These are phyloP conservation scores for Sebastolobus altivelis DNA, from an alignment of 2,797 vertebrate species.

Conservation along the genomic window DNA sequence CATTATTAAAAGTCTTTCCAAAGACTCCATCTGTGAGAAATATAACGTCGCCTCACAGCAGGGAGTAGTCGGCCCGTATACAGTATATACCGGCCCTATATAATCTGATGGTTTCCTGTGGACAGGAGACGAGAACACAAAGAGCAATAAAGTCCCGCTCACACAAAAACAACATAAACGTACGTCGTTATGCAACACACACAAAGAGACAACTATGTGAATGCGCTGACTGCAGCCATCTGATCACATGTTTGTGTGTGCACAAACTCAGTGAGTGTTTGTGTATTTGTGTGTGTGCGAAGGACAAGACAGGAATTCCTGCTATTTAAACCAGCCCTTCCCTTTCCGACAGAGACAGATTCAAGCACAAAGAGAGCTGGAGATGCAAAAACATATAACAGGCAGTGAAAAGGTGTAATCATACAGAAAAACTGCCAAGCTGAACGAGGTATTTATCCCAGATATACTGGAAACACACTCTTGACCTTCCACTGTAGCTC, in stretches of 20 bases:
- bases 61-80: background rate
- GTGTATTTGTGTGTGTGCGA: conserved; percentile 19
- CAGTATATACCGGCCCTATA: background rate
- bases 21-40: background rate
- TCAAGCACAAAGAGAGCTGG: background rate
- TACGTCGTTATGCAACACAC: background rate
- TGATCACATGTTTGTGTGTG: background rate
- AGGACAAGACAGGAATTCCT: conserved; percentile 78
- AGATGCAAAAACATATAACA: conserved; percentile 13
- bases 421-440: background rate
- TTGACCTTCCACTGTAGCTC: background rate
- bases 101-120: conserved; percentile 22
- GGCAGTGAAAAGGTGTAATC: background rate
- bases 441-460: background rate
- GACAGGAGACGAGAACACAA: conserved; percentile 5
- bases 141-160: background rate
- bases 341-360: conserved; percentile 56
- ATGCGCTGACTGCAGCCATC: conserved; percentile 15
- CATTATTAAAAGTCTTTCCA: background rate
- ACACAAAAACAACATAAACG: conserved; percentile 10
- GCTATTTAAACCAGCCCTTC: conserved; percentile 79
- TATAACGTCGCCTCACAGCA: background rate
- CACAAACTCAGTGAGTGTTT: background rate
- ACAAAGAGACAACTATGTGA: conserved; percentile 1
- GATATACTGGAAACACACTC: background rate